Percentiles rank a stretch among this genome's conserved stretches.
Conservation (phyloP, 2,888 invertebrate genomes). For the Tachina grossa region DNA sequence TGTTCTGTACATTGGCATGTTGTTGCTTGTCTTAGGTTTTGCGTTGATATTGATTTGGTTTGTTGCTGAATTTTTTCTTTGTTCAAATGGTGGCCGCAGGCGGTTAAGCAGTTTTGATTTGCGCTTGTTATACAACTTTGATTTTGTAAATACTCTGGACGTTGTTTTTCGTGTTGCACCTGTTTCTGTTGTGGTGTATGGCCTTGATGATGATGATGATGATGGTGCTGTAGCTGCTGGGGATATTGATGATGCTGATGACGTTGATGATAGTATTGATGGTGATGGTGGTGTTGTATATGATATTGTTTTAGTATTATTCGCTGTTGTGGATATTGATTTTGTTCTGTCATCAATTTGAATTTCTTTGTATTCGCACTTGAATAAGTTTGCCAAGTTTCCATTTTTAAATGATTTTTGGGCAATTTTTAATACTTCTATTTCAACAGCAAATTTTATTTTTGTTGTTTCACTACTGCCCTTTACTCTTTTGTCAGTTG, state of each 20-base stretch:
- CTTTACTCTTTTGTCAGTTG: neutral
- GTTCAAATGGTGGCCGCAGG: constrained; percentile 54
- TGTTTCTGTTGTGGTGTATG: constrained; percentile 26
- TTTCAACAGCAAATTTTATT: constrained; percentile 5
- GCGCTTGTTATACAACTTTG: constrained; percentile 62
- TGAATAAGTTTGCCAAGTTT: constrained; percentile 60
- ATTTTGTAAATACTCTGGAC: constrained; percentile 59
- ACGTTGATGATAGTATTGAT: constrained; percentile 13
- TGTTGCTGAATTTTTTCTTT: constrained; percentile 43
- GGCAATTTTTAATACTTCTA: neutral
- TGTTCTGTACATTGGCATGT: constrained; percentile 49
- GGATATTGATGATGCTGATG: constrained; percentile 3
- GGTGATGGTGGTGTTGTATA: constrained; percentile 58
- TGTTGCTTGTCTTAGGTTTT: constrained; percentile 39
- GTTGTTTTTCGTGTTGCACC: constrained; percentile 31
- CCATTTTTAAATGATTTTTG: constrained; percentile 62
- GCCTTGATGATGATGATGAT: neutral
- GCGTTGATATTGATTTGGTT: constrained; percentile 48
- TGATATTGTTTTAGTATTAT: constrained; percentile 64
- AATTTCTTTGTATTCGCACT: constrained; percentile 61
- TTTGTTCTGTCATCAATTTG: constrained; percentile 60
- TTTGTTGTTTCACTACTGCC: neutral
- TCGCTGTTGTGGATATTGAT: constrained; percentile 57
- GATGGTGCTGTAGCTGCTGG: constrained; percentile 26
- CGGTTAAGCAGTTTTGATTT: constrained; percentile 64